Base-by-base conservation (phyloP, 1,140 invertebrate genomes). In the Hyles vespertilio region DNA sequence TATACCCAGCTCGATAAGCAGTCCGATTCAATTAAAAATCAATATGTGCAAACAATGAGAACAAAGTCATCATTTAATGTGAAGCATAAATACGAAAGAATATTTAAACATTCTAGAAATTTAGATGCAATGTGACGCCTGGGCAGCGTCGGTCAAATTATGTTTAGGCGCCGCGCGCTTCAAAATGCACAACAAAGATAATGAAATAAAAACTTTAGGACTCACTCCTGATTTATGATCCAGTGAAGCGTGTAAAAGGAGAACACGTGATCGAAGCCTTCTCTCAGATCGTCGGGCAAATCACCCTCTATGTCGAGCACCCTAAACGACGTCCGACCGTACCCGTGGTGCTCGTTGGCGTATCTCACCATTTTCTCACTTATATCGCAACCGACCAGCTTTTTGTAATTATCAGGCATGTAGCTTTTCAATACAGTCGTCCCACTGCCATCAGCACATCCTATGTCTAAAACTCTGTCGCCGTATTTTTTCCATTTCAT, bases 181-280 rank as follows among this genome's bases (percentile, higher is more conserved):
- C 22, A 2, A 22, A 22, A 0, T 22, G 22, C 22, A 22, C 22
- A 22, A 22, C 22, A 22, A 22, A 22, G 22, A 22, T 22, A 22
- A 22, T 22, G 22, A 22, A 22, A 22, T 22, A 22, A 22, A 22
- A 22, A 22, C 22, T 22, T 22, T 22, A 22, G 22, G 22, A 81
- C 91, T 88, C 91, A 95, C 91, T 91, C 91, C 68, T 94, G 92
- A 70, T 95, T 91, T 59, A 92, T 92, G 36, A 96, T 92, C 95
- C 95, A 97, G 67, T 96, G 95, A 1, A 96, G 84, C 63, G 95
- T 94, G 73, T 96, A 95, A 69, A 96, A 96, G 0, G 95, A 96
- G 52, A 95, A 92, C 1, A 92, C 91, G 70, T 95, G 94, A 61
- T 94, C 90, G 66, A 94, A 96, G 36, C 81, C 77, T n/a, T 81